Evolutionary conservation across 2,797 vertebrate species (phyloP).

Genomic region (Menidia menidia): DNA sequence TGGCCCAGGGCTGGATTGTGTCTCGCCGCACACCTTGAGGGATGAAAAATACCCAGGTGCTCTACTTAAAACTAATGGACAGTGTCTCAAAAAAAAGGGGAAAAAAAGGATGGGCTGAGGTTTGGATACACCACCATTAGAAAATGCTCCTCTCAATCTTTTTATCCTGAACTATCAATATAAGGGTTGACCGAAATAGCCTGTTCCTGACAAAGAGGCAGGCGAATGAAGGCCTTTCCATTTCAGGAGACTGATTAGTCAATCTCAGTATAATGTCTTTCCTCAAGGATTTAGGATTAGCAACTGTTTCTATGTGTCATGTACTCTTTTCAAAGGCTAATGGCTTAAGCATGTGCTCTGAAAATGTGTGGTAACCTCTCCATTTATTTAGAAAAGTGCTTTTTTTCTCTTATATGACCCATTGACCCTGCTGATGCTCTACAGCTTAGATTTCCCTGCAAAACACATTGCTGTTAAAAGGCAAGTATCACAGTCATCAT

Average conservation of each 20-base stretch:
- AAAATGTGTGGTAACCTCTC: slow-evolving; percentile 64
- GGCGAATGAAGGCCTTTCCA: slow-evolving; percentile 73
- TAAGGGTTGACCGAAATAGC: slow-evolving; percentile 61
- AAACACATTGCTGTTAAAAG: slow-evolving; percentile 54
- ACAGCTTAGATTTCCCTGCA: slow-evolving; percentile 56
- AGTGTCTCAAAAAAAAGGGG: slow-evolving; percentile 73
- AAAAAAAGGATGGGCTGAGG: slow-evolving; percentile 53
- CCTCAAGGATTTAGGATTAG: slow-evolving; percentile 76
- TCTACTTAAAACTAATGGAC: slow-evolving; percentile 84
- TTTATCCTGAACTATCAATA: slow-evolving; percentile 60
- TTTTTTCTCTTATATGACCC: slow-evolving; percentile 55
- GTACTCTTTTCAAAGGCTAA: slow-evolving; percentile 64
- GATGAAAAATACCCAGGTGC: slow-evolving; percentile 78
- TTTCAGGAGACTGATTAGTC: slow-evolving; percentile 76
- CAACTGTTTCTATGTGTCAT: slow-evolving; percentile 71
- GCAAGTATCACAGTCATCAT: slow-evolving; percentile 31
- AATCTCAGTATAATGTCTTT: slow-evolving; percentile 70
- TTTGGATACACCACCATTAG: slow-evolving; percentile 62
- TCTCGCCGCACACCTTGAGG: slow-evolving; percentile 81
- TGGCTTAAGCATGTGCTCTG: slow-evolving; percentile 59
- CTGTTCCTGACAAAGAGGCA: slow-evolving; percentile 66
- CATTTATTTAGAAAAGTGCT: slow-evolving; percentile 70
- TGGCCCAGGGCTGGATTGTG: slow-evolving; percentile 79
- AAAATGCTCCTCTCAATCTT: slow-evolving; percentile 60
- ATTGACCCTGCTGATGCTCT: slow-evolving; percentile 41